Evolutionary conservation across 2,888 invertebrate species (phyloP).

Genomic region (Drosophila dives): DNA sequence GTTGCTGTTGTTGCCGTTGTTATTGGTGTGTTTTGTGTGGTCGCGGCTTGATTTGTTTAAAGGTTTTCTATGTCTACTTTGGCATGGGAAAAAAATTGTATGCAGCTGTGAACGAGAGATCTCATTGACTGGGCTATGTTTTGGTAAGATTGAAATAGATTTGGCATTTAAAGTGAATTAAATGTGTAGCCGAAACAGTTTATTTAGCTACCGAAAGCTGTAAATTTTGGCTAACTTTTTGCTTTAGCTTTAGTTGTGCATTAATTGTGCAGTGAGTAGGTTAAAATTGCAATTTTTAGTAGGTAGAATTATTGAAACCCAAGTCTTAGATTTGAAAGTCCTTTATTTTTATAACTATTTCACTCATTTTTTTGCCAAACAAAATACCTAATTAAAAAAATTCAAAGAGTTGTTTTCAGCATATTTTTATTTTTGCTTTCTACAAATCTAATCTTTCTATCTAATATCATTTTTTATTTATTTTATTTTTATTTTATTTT

Average conservation of each 20-base stretch:
- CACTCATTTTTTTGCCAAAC: not conserved
- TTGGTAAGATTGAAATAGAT: slow-evolving; percentile 18
- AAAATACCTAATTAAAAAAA: too few relatives aligned
- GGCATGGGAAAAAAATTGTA: slow-evolving; percentile 56
- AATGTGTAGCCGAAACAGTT: slow-evolving; percentile 15
- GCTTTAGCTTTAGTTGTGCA: not conserved
- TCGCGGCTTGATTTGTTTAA: slow-evolving; percentile 75
- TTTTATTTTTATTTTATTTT: not conserved
- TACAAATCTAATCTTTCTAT: not conserved
- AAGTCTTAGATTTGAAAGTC: not conserved
- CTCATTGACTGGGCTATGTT: not conserved
- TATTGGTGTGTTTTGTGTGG: slow-evolving; percentile 62
- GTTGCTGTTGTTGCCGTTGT: slow-evolving; percentile 27
- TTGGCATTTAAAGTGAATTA: slow-evolving; percentile 22
- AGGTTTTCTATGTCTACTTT: slow-evolving; percentile 53
- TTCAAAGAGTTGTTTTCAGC: too few relatives aligned
- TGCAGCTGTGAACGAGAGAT: slow-evolving; percentile 26
- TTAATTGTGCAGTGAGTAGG: not conserved
- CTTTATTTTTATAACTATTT: not conserved
- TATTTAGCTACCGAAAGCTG: slow-evolving; percentile 14
- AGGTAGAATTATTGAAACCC: not conserved
- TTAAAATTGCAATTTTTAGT: not conserved
- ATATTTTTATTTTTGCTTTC: not conserved
- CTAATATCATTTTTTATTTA: not conserved
- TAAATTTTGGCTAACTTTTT: not conserved